Conservation (phyloP, 2,113 vertebrate species). For the Tichodroma muraria region DNA sequence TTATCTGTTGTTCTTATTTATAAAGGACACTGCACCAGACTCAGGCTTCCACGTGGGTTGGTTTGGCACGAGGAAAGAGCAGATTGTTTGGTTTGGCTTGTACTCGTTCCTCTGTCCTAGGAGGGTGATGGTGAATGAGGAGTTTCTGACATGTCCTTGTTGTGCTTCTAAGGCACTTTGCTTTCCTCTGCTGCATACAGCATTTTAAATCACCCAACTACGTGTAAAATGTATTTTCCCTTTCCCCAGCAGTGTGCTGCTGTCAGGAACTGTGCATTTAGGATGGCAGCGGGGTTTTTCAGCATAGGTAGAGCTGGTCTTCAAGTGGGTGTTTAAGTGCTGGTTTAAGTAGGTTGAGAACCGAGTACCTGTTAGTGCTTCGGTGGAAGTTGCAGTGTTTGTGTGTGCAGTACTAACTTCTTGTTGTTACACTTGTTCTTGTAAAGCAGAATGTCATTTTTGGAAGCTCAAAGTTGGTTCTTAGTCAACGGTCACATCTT, state of each 20-base stretch:
- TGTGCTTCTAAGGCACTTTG: not conserved
- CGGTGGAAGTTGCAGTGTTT: fast-evolving
- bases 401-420: fast-evolving
- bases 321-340: not conserved
- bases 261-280: not conserved
- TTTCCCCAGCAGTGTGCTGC: not conserved
- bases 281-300: not conserved
- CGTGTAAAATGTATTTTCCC: fast-evolving
- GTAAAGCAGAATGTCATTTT: not conserved
- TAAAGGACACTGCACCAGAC: not conserved
- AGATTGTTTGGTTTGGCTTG: not conserved
- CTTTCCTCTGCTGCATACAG: not conserved
- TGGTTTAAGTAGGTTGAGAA: not conserved
- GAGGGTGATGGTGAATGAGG: not conserved
- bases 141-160: not conserved
- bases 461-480: not conserved
- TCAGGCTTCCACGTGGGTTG: not conserved
- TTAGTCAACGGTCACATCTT: not conserved
- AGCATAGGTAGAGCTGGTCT: not conserved
- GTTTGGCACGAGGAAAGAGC: not conserved
- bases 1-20: not conserved
- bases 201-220: fast-evolving
- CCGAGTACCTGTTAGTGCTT: not conserved
- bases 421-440: not conserved
- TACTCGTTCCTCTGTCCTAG: not conserved